Evolutionary conservation across 2,888 invertebrate species (phyloP).

Genomic region (Hipparchia sbordonii): DNA sequence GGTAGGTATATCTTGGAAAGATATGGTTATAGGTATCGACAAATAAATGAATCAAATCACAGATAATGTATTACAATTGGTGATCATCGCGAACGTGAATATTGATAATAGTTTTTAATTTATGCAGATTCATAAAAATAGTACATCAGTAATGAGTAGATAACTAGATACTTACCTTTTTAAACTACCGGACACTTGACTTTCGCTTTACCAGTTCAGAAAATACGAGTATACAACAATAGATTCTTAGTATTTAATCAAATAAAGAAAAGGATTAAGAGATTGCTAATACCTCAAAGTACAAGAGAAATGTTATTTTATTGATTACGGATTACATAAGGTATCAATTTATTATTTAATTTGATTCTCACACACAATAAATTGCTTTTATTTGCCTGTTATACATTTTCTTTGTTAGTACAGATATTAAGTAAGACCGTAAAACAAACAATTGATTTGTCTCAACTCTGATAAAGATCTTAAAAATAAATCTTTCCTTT

Average conservation of each 20-base stretch:
- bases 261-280: constrained; percentile 5
- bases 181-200: not conserved
- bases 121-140: too few species aligned
- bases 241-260: not conserved
- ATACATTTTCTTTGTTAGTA: not conserved
- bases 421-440: not conserved
- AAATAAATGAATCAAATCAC: not conserved
- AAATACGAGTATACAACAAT: constrained; percentile 1
- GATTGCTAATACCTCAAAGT: constrained; percentile 10
- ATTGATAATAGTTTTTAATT: too few species aligned
- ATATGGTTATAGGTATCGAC: not conserved
- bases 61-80: not conserved
- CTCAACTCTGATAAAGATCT: constrained; percentile 20
- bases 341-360: constrained; percentile 23
- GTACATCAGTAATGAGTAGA: not conserved
- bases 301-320: constrained; percentile 8
- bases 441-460: constrained; percentile 20
- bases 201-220: not conserved
- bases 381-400: constrained; percentile 15
- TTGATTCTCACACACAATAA: constrained; percentile 17
- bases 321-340: constrained; percentile 16
- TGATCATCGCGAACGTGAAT: not conserved
- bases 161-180: too few species aligned
- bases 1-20: not conserved
- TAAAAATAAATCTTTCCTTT: constrained; percentile 28